Evolutionary conservation across 2,888 invertebrate genomes (phyloP).

Genomic region (Epistrophe eligans): DNA sequence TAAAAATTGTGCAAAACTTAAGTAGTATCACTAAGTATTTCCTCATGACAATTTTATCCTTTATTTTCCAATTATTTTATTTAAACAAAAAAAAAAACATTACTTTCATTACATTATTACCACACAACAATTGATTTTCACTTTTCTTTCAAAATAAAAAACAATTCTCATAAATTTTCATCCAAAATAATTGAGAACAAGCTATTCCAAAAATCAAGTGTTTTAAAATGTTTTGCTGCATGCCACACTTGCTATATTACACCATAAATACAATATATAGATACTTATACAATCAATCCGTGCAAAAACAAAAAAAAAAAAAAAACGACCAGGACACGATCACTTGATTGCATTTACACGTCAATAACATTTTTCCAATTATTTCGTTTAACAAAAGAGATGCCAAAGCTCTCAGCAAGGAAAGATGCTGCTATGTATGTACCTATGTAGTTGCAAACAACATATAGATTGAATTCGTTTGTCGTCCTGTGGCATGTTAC

Average conservation of each 20-base stretch:
- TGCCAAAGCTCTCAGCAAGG: neutral
- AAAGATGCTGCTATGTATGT: neutral
- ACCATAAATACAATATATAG: constrained; percentile 5
- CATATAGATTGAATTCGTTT: constrained; percentile 19
- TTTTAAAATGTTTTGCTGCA: neutral
- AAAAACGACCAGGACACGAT: constrained; percentile 62
- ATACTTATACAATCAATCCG: neutral
- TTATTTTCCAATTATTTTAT: neutral
- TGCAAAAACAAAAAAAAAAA: neutral
- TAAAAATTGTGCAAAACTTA: neutral
- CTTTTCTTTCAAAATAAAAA: constrained; percentile 13
- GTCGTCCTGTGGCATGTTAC: constrained; percentile 59
- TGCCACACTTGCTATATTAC: constrained; percentile 47
- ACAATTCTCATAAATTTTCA: constrained; percentile 1
- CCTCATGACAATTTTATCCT: neutral
- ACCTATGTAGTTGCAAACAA: neutral
- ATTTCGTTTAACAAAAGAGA: constrained; percentile 45
- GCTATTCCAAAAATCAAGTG: constrained; percentile 25
- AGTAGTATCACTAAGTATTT: neutral
- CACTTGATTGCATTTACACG: constrained; percentile 69
- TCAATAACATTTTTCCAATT: constrained; percentile 73
- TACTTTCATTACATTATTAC: constrained; percentile 24
- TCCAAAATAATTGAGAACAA: constrained; percentile 26
- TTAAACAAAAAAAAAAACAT: neutral
- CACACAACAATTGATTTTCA: constrained; percentile 27